These are phyloP conservation scores for Anarrhichthys ocellatus DNA, from an alignment of 2,113 vertebrate genomes.

Conservation along the genomic window DNA sequence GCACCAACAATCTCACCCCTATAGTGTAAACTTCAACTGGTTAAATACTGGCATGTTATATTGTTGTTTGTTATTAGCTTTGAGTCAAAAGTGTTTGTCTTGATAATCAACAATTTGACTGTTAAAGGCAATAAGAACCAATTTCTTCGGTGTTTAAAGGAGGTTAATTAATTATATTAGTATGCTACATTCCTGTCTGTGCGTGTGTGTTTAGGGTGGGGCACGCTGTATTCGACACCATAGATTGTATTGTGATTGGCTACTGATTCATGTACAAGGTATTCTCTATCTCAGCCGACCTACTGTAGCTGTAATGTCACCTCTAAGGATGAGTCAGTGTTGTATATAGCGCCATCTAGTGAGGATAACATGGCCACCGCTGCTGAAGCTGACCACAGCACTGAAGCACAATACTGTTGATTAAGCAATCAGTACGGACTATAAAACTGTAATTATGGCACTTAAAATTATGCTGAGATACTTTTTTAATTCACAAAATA, in stretches of 20 bases:
- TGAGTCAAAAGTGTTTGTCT: background rate
- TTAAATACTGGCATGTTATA: conserved; percentile 18
- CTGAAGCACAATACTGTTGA: background rate
- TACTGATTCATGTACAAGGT: conserved; percentile 5
- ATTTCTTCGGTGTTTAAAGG: conserved; percentile 12
- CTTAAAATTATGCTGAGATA: background rate
- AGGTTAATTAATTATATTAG: conserved; percentile 6
- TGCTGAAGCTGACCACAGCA: conserved; percentile 14
- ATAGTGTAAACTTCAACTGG: background rate
- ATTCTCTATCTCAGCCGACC: conserved; percentile 33
- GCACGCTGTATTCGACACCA: conserved; percentile 18
- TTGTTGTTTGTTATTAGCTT: conserved; percentile 6
- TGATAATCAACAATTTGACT: conserved; percentile 15
- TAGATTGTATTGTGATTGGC: conserved; percentile 26
- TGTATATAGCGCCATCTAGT: conserved; percentile 83
- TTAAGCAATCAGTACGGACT: background rate
- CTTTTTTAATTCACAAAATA: conserved; percentile 9
- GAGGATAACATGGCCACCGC: conserved; percentile 17
- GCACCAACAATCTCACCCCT: background rate
- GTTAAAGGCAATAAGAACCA: background rate
- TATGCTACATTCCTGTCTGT: conserved; percentile 10
- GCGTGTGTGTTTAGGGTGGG: conserved; percentile 1
- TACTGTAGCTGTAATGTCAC: conserved; percentile 26
- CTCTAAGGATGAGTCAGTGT: conserved; percentile 28
- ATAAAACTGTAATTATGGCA: background rate